Evolutionary conservation across 2,113 vertebrate species (phyloP).

Genomic region (Amphilophus citrinellus): DNA sequence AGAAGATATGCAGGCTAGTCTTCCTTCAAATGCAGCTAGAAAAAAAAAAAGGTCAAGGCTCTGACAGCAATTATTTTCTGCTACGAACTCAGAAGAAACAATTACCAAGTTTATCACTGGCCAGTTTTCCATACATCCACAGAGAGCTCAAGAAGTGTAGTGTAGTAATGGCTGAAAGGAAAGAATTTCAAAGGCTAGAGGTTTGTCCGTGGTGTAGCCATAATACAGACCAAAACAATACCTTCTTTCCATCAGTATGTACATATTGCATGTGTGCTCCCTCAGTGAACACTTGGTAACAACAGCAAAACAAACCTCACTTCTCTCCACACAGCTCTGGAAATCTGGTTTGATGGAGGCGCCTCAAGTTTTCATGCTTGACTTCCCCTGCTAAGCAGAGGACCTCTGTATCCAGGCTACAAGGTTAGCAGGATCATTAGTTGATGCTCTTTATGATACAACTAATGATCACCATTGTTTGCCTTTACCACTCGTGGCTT

Average conservation of each 20-base stretch:
- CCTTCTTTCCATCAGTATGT: not conserved
- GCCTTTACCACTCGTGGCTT: constrained; percentile 12
- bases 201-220: not conserved
- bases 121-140: not conserved
- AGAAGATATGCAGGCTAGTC: not conserved
- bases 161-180: not conserved
- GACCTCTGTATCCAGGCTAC: constrained; percentile 46
- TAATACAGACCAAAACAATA: not conserved
- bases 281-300: not conserved
- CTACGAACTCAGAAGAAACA: not conserved
- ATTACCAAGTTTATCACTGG: constrained; percentile 7
- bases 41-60: constrained; percentile 35
- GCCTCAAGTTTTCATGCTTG: constrained; percentile 23
- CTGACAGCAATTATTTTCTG: constrained; percentile 19
- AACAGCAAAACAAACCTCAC: not conserved
- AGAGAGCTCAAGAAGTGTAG: not conserved
- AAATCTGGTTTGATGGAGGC: constrained; percentile 3
- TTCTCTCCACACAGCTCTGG: not conserved
- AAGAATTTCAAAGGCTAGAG: not conserved
- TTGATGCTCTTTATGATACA: constrained; percentile 53
- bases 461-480: constrained; percentile 61
- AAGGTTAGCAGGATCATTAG: constrained; percentile 72
- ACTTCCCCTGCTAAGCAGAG: constrained; percentile 27
- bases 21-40: not conserved
- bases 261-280: not conserved